phyloP scores from a whole-genome alignment of 2,888 invertebrate genomes.

The Meteorus cinctellus region DNA sequence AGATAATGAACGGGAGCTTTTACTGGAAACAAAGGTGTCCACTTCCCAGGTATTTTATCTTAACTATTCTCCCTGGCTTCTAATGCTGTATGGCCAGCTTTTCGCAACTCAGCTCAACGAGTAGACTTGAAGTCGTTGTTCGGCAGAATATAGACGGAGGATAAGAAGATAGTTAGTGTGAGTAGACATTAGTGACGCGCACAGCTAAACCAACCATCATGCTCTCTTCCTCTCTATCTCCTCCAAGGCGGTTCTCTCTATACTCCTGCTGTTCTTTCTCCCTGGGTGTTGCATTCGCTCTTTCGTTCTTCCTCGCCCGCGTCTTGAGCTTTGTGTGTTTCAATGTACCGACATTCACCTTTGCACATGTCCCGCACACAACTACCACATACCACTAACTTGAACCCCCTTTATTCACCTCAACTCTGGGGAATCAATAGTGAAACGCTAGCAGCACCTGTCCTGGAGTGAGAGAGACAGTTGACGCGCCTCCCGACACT shows the following conservation, averaged over 20 bases:
- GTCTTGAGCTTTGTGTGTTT: constrained; percentile 23
- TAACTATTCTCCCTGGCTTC: constrained; percentile 31
- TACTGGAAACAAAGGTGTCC: constrained; percentile 56
- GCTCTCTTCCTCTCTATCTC: constrained; percentile 48
- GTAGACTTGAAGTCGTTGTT: constrained; percentile 41
- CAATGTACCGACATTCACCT: constrained; percentile 29
- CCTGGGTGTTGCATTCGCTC: neutral
- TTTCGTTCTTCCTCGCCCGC: constrained; percentile 20
- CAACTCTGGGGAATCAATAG: constrained; percentile 60
- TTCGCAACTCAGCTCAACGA: constrained; percentile 42
- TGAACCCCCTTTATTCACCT: constrained; percentile 40
- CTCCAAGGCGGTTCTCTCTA: constrained; percentile 15
- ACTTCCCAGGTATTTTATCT: constrained; percentile 63
- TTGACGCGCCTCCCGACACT: neutral
- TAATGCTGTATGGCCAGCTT: neutral
- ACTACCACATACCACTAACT: constrained; percentile 46
- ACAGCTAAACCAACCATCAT: constrained; percentile 60
- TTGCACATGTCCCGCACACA: constrained; percentile 45
- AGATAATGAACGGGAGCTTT: constrained; percentile 26
- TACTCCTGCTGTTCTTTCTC: neutral
- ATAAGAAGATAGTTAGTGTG: constrained; percentile 65
- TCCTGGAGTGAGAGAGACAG: constrained; percentile 37
- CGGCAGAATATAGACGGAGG: constrained; percentile 42
- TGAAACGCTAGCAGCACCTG: constrained; percentile 53
- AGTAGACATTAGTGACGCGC: constrained; percentile 64